These are phyloP conservation scores for Canis aureus DNA, from an alignment of 2,113 vertebrate genomes.

Conservation along the genomic window DNA sequence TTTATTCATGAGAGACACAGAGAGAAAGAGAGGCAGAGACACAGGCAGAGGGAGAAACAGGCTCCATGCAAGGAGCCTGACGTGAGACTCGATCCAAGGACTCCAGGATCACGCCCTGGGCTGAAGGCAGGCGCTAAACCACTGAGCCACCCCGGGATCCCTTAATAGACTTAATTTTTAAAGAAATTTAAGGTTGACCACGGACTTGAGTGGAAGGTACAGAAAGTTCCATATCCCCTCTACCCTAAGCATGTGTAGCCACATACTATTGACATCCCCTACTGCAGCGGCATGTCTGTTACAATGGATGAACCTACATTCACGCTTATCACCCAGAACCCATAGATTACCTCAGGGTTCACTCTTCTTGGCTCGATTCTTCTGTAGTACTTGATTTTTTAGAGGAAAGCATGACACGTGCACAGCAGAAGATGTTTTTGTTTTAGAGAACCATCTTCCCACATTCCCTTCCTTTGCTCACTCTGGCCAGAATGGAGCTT, in stretches of 20 bases:
- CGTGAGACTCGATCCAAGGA: no score
- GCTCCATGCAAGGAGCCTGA: no score
- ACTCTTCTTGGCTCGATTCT: not conserved
- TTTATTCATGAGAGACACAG: no score
- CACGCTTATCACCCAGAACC: not conserved
- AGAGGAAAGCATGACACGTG: not conserved
- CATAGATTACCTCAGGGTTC: not conserved
- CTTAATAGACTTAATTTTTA: not conserved
- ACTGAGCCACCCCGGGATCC: no score
- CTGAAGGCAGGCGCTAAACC: no score
- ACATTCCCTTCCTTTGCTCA: not conserved
- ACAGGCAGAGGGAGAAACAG: no score
- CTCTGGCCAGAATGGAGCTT: not conserved
- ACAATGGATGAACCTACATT: accelerated
- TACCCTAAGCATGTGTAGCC: accelerated
- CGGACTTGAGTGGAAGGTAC: not conserved
- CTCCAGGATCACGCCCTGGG: no score
- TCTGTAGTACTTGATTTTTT: not conserved
- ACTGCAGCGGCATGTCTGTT: not conserved
- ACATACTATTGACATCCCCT: no score
- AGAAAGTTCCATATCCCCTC: not conserved
- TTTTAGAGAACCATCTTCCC: not conserved
- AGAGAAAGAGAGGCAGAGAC: no score
- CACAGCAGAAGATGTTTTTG: not conserved
- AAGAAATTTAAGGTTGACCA: not conserved